These are phyloP conservation scores for Popillia japonica DNA, from an alignment of 1,140 invertebrate genomes.

Conservation along the genomic window DNA sequence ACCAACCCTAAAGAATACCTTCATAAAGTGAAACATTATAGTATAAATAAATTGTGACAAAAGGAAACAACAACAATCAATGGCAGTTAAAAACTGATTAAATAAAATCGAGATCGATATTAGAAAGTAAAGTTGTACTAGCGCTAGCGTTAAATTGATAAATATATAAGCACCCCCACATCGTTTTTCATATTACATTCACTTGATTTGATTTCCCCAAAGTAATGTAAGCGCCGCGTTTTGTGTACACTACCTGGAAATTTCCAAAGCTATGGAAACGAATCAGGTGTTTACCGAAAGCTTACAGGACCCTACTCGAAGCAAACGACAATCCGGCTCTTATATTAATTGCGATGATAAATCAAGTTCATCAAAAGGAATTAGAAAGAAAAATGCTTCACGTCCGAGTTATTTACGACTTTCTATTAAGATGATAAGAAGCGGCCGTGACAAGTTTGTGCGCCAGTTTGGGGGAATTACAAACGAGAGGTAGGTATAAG, in stretches of 20 bases:
- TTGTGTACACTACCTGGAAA: not conserved
- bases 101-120: too few relatives aligned
- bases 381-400: not conserved
- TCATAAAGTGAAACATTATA: too few relatives aligned
- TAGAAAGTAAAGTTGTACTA: too few relatives aligned
- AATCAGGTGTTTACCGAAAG: not conserved
- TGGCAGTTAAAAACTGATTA: too few relatives aligned
- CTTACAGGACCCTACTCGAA: not conserved
- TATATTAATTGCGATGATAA: conserved; percentile 5
- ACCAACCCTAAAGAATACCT: too few relatives aligned
- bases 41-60: too few relatives aligned
- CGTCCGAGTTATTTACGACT: not conserved
- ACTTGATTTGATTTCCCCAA: too few relatives aligned
- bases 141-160: too few relatives aligned
- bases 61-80: too few relatives aligned
- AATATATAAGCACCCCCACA: too few relatives aligned
- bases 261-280: not conserved
- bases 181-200: too few relatives aligned
- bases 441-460: not conserved
- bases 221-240: too few relatives aligned
- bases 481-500: not conserved
- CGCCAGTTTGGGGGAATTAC: not conserved
- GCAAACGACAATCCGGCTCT: not conserved
- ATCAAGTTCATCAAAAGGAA: conserved; percentile 14
- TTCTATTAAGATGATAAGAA: conserved; percentile 1